Evolutionary conservation across 2,113 vertebrate species (phyloP).

Genomic region (Oncorhynchus kisutch): DNA sequence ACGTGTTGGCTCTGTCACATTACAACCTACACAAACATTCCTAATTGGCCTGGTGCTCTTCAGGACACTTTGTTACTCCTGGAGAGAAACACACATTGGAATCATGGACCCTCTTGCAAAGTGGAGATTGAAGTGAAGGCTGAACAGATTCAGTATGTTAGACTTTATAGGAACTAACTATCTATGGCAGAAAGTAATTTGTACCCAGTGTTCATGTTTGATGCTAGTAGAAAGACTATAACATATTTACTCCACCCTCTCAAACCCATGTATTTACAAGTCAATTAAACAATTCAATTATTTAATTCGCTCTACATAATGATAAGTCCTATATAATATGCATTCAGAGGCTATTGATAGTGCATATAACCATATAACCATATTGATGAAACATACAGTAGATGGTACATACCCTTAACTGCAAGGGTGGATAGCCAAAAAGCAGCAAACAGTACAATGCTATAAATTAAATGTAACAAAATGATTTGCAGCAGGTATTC

Average conservation of each 20-base stretch:
- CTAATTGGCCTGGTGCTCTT: constrained; percentile 46
- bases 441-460: not conserved
- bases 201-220: too few relatives aligned
- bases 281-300: too few relatives aligned
- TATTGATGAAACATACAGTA: not conserved
- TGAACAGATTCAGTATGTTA: not conserved
- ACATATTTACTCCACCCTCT: too few relatives aligned
- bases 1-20: constrained; percentile 28
- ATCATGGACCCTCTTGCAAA: not conserved
- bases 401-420: not conserved
- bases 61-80: constrained; percentile 19
- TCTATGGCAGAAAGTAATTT: not conserved
- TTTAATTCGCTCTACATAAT: too few relatives aligned
- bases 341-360: too few relatives aligned
- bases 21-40: constrained; percentile 27
- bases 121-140: not conserved
- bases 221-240: too few relatives aligned
- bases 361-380: not conserved
- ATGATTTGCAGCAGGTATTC: constrained; percentile 3
- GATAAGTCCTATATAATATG: too few relatives aligned
- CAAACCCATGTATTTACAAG: too few relatives aligned
- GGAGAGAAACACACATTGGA: not conserved
- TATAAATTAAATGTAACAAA: not conserved
- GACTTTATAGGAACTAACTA: not conserved
- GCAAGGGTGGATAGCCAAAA: not conserved